Conservation (phyloP, 2,797 vertebrate species). For the Luscinia luscinia region DNA sequence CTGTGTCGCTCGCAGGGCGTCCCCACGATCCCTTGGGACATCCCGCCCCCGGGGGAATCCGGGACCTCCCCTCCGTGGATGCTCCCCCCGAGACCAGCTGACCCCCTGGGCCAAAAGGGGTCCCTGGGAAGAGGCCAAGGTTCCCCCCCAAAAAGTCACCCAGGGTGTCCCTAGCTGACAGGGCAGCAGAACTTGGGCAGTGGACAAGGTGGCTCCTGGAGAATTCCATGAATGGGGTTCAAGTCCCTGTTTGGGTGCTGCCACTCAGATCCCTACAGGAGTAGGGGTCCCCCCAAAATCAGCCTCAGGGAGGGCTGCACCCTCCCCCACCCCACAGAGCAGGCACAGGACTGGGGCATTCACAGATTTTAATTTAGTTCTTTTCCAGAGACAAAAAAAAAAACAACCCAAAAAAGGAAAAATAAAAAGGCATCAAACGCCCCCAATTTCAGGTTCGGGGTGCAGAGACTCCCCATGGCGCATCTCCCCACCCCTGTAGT, state of each 20-base stretch:
- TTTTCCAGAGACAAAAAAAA: conserved; percentile 44
- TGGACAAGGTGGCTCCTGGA: not conserved
- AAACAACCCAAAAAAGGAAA: not conserved
- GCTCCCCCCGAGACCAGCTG: not conserved
- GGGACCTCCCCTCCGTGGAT: too few relatives aligned
- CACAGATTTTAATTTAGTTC: conserved; percentile 77
- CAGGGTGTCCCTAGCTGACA: too few relatives aligned
- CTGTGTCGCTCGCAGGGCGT: accelerated
- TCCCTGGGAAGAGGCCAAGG: too few relatives aligned
- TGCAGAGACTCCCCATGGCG: not conserved
- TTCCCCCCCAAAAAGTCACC: too few relatives aligned
- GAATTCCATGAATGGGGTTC: not conserved
- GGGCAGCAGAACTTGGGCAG: not conserved
- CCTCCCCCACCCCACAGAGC: not conserved
- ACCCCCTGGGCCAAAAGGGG: not conserved
- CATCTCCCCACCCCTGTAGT: not conserved
- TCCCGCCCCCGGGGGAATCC: accelerated
- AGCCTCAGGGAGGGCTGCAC: accelerated
- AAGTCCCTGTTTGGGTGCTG: not conserved
- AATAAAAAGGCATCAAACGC: conserved; percentile 12
- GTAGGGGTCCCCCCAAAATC: accelerated
- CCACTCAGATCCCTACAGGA: not conserved
- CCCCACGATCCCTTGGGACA: not conserved
- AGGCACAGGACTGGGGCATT: not conserved
- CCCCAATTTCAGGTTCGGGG: not conserved